These are phyloP conservation scores for Oscheius sp. DNA, from an alignment of 2,888 invertebrate species.

Conservation along the genomic window DNA sequence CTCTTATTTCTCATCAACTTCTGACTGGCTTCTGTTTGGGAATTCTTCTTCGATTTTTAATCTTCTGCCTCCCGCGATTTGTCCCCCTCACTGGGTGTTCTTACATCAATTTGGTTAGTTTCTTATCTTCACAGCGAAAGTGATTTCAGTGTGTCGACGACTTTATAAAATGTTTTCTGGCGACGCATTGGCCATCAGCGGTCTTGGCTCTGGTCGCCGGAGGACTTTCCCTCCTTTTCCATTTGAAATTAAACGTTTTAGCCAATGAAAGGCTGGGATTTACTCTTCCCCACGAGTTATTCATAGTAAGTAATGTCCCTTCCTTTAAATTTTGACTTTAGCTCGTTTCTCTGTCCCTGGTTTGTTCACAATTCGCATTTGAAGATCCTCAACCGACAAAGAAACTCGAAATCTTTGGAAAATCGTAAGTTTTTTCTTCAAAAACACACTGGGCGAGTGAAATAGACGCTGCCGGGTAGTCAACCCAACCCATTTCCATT, in stretches of 20 bases:
- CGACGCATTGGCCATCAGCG: slow-evolving; percentile 13
- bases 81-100: slow-evolving; percentile 28
- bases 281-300: slow-evolving; percentile 38
- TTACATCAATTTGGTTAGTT: slow-evolving; percentile 2
- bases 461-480: no score
- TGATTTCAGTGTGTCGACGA: slow-evolving; percentile 28
- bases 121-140: background rate
- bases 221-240: slow-evolving; percentile 27
- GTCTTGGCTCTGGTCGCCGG: slow-evolving; percentile 5
- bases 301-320: slow-evolving; percentile 25
- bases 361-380: slow-evolving; percentile 8
- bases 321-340: background rate
- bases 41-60: slow-evolving; percentile 46
- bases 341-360: slow-evolving; percentile 8
- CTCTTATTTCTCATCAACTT: slow-evolving; percentile 46
- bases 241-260: slow-evolving; percentile 22
- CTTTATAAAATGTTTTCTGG: slow-evolving; percentile 28
- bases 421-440: slow-evolving; percentile 1
- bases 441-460: background rate
- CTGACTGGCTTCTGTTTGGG: slow-evolving; percentile 51
- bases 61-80: slow-evolving; percentile 27
- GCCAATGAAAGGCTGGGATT: slow-evolving; percentile 15
- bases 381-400: slow-evolving; percentile 10
- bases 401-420: slow-evolving; percentile 2
- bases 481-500: no score